These are phyloP conservation scores for Zoanthus sociatus DNA, from an alignment of 92 coral and sea anemone genomes.

Conservation along the genomic window DNA sequence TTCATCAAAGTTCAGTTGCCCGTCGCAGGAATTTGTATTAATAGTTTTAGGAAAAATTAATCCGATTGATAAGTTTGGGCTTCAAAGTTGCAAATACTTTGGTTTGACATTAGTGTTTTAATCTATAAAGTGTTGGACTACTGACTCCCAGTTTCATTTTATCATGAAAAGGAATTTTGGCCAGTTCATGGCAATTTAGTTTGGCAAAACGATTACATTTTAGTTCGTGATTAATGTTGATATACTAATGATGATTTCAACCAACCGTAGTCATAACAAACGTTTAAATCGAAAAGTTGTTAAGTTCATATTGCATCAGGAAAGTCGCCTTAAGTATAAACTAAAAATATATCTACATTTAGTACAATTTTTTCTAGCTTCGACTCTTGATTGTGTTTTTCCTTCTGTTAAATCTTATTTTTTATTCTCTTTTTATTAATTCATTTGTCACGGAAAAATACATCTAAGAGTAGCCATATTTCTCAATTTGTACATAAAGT, in stretches of 20 bases:
- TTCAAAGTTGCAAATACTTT: not conserved
- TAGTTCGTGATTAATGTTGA: not conserved
- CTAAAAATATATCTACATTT: not conserved
- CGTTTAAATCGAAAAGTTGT: not conserved
- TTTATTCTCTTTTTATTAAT: too few species aligned
- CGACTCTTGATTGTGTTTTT: too few species aligned
- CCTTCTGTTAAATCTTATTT: too few species aligned
- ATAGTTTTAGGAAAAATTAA: slow-evolving; percentile 26
- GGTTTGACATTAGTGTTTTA: not conserved
- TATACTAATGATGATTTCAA: slow-evolving; percentile 2
- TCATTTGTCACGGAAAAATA: too few species aligned
- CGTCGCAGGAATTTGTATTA: not conserved
- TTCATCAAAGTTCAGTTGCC: not conserved
- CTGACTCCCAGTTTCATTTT: not conserved
- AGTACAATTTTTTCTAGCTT: too few species aligned
- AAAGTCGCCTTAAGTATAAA: not conserved
- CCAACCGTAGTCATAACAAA: slow-evolving; percentile 34
- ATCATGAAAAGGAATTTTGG: not conserved
- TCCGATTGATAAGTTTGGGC: slow-evolving; percentile 25
- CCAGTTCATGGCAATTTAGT: not conserved
- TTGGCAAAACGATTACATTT: not conserved
- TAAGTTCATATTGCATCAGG: not conserved
- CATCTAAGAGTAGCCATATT: too few species aligned
- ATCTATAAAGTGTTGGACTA: not conserved
- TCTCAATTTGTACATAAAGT: too few species aligned